Evolutionary conservation across 2,888 invertebrate species (phyloP).

Genomic region (Diarsia rubi): DNA sequence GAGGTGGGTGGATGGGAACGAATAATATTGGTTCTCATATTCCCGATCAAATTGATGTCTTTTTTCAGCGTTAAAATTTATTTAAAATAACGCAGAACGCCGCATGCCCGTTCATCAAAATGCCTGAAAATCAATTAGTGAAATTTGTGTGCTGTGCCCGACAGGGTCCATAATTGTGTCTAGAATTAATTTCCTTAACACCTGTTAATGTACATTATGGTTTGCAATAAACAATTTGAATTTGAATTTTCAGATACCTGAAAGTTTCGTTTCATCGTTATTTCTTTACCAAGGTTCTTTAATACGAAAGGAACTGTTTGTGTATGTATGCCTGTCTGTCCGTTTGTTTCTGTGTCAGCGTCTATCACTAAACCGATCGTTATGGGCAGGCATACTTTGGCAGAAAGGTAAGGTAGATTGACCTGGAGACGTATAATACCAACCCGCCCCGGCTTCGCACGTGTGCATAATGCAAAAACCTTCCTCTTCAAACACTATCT

Average conservation of each 20-base stretch:
- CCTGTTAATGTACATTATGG: too few species aligned
- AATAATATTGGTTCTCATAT: neutral
- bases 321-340: neutral
- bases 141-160: too few species aligned
- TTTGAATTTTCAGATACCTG: neutral
- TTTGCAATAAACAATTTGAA: too few species aligned
- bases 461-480: too few species aligned
- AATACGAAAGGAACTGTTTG: neutral
- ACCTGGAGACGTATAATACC: too few species aligned
- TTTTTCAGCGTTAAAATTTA: neutral
- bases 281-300: neutral
- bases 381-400: neutral
- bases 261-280: neutral
- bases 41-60: neutral
- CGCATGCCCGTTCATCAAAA: neutral
- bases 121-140: neutral
- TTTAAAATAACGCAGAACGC: neutral
- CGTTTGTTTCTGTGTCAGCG: neutral
- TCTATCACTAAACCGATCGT: too few species aligned
- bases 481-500: too few species aligned
- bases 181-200: too few species aligned
- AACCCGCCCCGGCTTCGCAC: too few species aligned
- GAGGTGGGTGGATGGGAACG: neutral
- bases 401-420: neutral
- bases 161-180: too few species aligned